phyloP scores from a whole-genome alignment of 2,113 vertebrate species.

The Lasiurus borealis region DNA sequence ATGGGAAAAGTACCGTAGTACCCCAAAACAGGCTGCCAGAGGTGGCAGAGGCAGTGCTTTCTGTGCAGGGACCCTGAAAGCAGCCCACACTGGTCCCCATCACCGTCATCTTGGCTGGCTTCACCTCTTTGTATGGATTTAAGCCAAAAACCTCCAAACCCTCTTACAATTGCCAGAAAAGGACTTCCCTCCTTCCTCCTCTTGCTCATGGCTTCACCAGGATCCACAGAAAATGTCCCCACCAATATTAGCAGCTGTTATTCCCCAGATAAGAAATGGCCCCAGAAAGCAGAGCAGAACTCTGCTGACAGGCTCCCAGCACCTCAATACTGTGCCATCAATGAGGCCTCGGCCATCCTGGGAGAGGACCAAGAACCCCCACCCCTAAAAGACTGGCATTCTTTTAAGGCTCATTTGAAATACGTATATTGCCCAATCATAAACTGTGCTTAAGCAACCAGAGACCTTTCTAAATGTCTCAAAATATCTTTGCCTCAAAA shows the following conservation, averaged over 20 bases:
- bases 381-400: neutral
- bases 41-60: neutral
- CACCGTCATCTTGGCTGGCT: neutral
- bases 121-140: neutral
- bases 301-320: neutral
- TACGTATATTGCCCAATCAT: neutral
- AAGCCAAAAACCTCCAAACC: neutral
- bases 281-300: neutral
- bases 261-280: neutral
- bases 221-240: neutral
- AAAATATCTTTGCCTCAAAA: neutral
- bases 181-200: neutral
- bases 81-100: no score
- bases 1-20: neutral
- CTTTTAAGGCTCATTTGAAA: constrained; percentile 7
- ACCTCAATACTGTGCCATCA: neutral
- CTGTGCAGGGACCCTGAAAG: neutral
- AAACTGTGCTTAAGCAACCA: neutral
- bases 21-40: neutral
- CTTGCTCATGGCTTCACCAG: neutral
- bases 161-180: neutral
- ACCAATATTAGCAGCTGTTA: neutral
- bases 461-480: neutral
- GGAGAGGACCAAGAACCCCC: neutral
- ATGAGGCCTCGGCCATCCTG: neutral